Evolutionary conservation across 2,113 vertebrate genomes (phyloP), one percentile per base, ranked within the genome.

Genomic region (Columba janthina): DNA sequence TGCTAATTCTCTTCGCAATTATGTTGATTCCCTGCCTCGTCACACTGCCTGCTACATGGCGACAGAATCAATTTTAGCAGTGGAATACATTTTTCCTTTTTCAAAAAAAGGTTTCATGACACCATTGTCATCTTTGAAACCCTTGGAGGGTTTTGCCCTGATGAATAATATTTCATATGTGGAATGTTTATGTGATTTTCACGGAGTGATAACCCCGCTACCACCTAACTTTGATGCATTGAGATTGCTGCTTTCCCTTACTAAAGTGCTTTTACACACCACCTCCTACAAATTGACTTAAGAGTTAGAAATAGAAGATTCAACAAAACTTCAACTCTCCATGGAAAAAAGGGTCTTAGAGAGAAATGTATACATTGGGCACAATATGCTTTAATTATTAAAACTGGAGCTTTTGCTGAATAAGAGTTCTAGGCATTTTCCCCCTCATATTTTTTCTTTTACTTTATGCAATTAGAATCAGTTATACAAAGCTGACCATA

Each of bases 1-100:
- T 98, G 98, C 98, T 99, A 99, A 99, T 99, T 99, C 98, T 98
- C 96, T 96, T 98, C 98, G 98, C 98, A 98, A 98, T 99, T 98
- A 98, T 97, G 96, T 93, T 94, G 95, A 88, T 97, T 97, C 95
- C 97, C 94, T 97, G 95, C 94, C 97, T 98, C 84, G 88, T 96
- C 97, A 96, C 97, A 95, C 95, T 85, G 90, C 84, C 97, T 96
- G 97, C 97, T 96, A 95, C 93, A 92, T 96, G 94, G 98, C 42
- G 61, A 97, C 95, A 97, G 97, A 98, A 98, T 98, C 98, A 98
- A 98, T 98, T 98, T 98, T 90, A 96, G 96, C 80, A 89, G 79
- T 69, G 73, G 73, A 98, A 98, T 98, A 97, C 93, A 95, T 97
- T 98, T 97, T 96, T 95, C 93, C 88, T 89, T 83, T 96, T 96